Percentiles rank a stretch among this genome's conserved stretches.
Conservation (phyloP, 2,797 vertebrate genomes). For the Poeciliopsis gracilis region DNA sequence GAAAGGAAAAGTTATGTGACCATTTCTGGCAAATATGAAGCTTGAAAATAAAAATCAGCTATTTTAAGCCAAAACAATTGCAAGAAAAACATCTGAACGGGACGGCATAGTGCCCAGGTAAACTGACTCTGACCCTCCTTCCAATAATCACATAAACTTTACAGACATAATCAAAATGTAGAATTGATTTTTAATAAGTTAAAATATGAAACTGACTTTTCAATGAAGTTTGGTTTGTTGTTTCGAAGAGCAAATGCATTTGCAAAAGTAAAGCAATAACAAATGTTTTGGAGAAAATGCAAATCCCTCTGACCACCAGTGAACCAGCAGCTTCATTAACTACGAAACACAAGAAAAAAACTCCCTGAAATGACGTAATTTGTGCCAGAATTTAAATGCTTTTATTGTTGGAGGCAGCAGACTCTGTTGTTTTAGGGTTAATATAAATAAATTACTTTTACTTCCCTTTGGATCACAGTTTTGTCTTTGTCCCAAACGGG, state of each 20-base stretch:
- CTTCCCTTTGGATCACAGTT: not conserved
- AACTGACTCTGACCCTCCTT: not conserved
- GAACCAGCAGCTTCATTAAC: not conserved
- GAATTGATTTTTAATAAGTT: not conserved
- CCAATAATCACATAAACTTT: not conserved
- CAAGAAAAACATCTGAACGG: not conserved
- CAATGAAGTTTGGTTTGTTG: not conserved
- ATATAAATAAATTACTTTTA: not conserved
- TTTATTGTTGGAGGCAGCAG: not conserved
- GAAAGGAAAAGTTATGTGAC: too few species aligned
- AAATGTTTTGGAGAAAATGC: not conserved
- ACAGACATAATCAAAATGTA: not conserved
- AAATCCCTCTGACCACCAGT: not conserved
- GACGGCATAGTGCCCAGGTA: too few species aligned
- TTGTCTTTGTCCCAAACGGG: not conserved
- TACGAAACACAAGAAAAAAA: not conserved
- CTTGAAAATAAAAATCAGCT: too few species aligned
- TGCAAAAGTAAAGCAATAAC: not conserved
- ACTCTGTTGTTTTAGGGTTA: not conserved
- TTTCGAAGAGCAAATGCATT: not conserved
- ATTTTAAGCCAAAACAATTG: too few species aligned
- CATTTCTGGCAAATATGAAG: too few species aligned
- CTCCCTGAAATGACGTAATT: not conserved
- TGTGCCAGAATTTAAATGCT: not conserved
- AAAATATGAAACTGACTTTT: not conserved